Evolutionary conservation across 2,888 invertebrate species (phyloP).

Genomic region (Papilio protenor): DNA sequence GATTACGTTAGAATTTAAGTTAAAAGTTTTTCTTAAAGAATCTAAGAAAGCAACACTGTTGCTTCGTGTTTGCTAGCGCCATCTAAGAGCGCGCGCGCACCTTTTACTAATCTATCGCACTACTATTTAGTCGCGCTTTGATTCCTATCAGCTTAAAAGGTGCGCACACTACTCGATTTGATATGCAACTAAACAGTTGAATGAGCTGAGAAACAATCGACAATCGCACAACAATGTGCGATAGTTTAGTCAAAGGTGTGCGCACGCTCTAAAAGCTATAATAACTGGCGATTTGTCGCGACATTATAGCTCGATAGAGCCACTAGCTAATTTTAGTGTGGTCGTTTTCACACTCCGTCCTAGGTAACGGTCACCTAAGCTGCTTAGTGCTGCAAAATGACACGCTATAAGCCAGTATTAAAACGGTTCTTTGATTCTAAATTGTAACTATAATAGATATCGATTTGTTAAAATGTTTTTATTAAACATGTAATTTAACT

Average conservation of each 20-base stretch:
- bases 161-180: too few relatives aligned
- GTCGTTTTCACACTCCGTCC: slow-evolving; percentile 63
- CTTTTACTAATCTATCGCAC: too few relatives aligned
- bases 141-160: too few relatives aligned
- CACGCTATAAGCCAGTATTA: slow-evolving; percentile 27
- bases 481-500: neutral
- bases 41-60: neutral
- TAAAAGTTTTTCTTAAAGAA: neutral
- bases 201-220: too few relatives aligned
- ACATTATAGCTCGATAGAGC: slow-evolving; percentile 64
- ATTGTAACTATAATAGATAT: neutral
- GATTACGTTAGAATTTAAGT: too few relatives aligned
- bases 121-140: too few relatives aligned
- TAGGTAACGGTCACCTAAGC: slow-evolving; percentile 59
- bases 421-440: slow-evolving; percentile 13
- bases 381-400: slow-evolving; percentile 52
- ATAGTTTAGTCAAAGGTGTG: too few relatives aligned
- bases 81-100: neutral
- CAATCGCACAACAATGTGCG: too few relatives aligned
- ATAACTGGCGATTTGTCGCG: slow-evolving; percentile 59
- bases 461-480: neutral
- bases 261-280: slow-evolving; percentile 44
- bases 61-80: slow-evolving; percentile 14
- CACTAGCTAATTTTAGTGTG: slow-evolving; percentile 66
- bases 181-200: too few relatives aligned